phyloP scores from a whole-genome alignment of 2,888 invertebrate genomes.

The Pelosia muscerda region DNA sequence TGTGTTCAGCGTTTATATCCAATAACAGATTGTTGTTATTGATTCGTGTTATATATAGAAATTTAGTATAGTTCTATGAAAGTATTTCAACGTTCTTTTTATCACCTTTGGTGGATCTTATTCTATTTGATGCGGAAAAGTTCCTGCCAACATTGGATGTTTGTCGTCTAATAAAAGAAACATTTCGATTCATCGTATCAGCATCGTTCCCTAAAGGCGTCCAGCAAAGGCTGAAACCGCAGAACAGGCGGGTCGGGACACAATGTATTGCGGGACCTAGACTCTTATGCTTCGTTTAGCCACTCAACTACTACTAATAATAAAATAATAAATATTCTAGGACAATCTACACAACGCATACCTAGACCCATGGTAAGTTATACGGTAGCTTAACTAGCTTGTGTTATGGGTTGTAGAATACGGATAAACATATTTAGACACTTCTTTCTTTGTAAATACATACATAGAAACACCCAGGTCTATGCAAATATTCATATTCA shows the following conservation, averaged over 20 bases:
- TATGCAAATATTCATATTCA: too few relatives aligned
- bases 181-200: conserved; percentile 54
- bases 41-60: neutral
- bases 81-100: neutral
- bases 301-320: conserved; percentile 6
- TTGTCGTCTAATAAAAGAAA: conserved; percentile 56
- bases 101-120: conserved; percentile 21
- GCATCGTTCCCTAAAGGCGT: conserved; percentile 48
- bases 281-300: conserved; percentile 50
- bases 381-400: too few relatives aligned
- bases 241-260: conserved; percentile 52
- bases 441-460: too few relatives aligned
- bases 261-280: conserved; percentile 59
- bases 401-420: too few relatives aligned
- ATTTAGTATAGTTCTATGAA: neutral
- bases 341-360: too few relatives aligned
- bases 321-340: too few relatives aligned
- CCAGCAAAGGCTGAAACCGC: conserved; percentile 45
- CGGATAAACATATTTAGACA: too few relatives aligned
- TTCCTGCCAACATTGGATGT: conserved; percentile 41
- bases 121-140: conserved; percentile 36
- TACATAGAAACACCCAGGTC: too few relatives aligned
- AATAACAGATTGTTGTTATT: neutral
- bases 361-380: too few relatives aligned
- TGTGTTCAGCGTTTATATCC: conserved; percentile 15